Conservation (phyloP, 2,888 invertebrate genomes). For the Pandemis heparana region DNA sequence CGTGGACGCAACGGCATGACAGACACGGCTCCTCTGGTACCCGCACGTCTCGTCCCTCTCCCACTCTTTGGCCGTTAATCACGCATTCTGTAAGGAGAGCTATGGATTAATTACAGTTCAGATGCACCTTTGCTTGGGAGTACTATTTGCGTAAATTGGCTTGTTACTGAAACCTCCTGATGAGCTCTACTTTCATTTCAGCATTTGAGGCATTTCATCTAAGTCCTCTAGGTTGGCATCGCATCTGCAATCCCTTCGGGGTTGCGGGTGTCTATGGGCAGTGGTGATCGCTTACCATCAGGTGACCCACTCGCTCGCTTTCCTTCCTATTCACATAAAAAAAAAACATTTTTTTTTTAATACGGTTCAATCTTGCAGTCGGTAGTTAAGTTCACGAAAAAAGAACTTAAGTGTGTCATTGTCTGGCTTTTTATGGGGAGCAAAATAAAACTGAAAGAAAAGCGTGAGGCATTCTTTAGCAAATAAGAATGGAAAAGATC, state of each 20-base stretch:
- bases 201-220: too few species aligned
- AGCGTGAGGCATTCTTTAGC: constrained; percentile 67
- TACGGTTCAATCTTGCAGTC: background rate
- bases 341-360: too few species aligned
- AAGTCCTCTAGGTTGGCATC: too few species aligned
- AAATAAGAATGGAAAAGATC: constrained; percentile 54
- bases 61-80: constrained; percentile 93
- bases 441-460: constrained; percentile 64
- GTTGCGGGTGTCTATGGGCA: too few species aligned
- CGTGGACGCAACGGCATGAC: constrained; percentile 91
- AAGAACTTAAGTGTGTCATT: constrained; percentile 19
- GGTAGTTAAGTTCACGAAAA: constrained; percentile 17
- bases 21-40: constrained; percentile 94
- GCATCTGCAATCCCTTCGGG: too few species aligned
- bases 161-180: too few species aligned
- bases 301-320: too few species aligned
- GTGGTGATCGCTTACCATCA: too few species aligned
- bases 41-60: constrained; percentile 92
- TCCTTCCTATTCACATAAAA: too few species aligned
- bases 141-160: too few species aligned
- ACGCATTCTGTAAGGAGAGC: constrained; percentile 88
- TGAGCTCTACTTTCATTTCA: background rate
- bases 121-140: too few species aligned
- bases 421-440: constrained; percentile 51
- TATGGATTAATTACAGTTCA: background rate